These are phyloP conservation scores for Siderastrea radians DNA, from an alignment of 92 coral and sea anemone genomes.

Conservation along the genomic window DNA sequence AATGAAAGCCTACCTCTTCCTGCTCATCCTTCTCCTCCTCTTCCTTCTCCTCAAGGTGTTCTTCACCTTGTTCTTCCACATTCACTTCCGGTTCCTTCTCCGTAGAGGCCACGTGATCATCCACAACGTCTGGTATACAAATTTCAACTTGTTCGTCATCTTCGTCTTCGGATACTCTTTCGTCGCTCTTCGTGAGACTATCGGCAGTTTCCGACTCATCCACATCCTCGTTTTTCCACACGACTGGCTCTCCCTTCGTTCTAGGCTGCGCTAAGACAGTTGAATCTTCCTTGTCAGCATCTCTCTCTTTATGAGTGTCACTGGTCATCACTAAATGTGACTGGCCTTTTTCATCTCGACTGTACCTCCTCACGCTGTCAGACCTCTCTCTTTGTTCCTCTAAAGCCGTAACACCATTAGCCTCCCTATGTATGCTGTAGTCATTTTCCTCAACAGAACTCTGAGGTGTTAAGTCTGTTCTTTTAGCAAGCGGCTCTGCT, in stretches of 20 bases:
- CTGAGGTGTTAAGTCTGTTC: slow-evolving; percentile 9
- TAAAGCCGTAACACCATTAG: background rate
- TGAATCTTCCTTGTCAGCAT: background rate
- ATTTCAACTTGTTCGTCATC: slow-evolving; percentile 84
- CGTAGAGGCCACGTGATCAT: slow-evolving; percentile 16
- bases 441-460: slow-evolving; percentile 17
- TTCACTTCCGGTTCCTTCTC: background rate
- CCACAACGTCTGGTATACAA: slow-evolving; percentile 57
- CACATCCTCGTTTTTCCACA: slow-evolving; percentile 73
- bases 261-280: slow-evolving; percentile 62
- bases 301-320: slow-evolving; percentile 13
- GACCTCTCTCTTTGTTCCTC: slow-evolving; percentile 3
- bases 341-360: slow-evolving; percentile 32
- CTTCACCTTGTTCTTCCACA: slow-evolving; percentile 1
- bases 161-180: slow-evolving; percentile 59
- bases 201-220: slow-evolving; percentile 84
- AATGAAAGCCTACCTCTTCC: background rate
- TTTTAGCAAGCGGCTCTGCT: slow-evolving; percentile 8
- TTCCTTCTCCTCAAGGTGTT: slow-evolving; percentile 11
- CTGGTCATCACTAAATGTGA: slow-evolving; percentile 9
- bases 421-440: slow-evolving; percentile 1
- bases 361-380: slow-evolving; percentile 31
- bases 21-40: background rate
- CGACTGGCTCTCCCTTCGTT: slow-evolving; percentile 79
- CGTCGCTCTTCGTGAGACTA: slow-evolving; percentile 74